Percentiles rank a stretch among this genome's conserved stretches.
These are phyloP conservation scores for Hecatera dysodea DNA, from an alignment of 2,888 invertebrate species.

Conservation along the genomic window DNA sequence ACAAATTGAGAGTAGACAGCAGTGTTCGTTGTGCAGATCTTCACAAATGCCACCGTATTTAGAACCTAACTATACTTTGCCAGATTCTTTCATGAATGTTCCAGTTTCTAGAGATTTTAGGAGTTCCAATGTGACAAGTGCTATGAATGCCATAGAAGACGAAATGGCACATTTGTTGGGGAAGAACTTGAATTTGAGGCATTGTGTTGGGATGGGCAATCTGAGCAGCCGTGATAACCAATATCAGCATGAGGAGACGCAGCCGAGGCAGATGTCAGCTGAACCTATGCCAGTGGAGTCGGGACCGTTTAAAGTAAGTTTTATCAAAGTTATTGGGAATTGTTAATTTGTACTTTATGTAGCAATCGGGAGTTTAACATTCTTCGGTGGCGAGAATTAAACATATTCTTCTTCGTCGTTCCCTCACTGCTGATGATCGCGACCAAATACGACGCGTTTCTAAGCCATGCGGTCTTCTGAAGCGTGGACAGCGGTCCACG, in stretches of 20 bases:
- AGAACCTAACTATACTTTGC: conserved; percentile 73
- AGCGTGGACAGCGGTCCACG: no score
- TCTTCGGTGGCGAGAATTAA: no score
- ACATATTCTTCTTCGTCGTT: no score
- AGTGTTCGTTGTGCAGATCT: conserved; percentile 85
- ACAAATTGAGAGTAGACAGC: conserved; percentile 83
- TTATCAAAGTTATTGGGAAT: neutral
- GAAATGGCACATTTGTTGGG: conserved; percentile 85
- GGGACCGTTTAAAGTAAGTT: conserved; percentile 74
- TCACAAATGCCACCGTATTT: conserved; percentile 75
- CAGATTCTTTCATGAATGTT: conserved; percentile 75
- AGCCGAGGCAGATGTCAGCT: conserved; percentile 56
- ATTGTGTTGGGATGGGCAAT: conserved; percentile 69
- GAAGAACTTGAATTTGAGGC: conserved; percentile 76
- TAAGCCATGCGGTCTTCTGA: no score
- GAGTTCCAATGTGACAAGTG: conserved; percentile 73
- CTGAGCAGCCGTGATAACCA: conserved; percentile 53
- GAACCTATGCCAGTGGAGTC: conserved; percentile 68
- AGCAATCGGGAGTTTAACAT: no score
- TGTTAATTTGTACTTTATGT: no score
- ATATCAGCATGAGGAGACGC: conserved; percentile 25
- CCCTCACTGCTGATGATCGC: no score
- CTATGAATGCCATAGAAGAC: conserved; percentile 81
- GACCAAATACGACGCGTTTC: no score
- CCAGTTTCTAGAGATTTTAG: conserved; percentile 80